Conservation (phyloP, 2,888 invertebrate genomes). For the Morpho achilles region DNA sequence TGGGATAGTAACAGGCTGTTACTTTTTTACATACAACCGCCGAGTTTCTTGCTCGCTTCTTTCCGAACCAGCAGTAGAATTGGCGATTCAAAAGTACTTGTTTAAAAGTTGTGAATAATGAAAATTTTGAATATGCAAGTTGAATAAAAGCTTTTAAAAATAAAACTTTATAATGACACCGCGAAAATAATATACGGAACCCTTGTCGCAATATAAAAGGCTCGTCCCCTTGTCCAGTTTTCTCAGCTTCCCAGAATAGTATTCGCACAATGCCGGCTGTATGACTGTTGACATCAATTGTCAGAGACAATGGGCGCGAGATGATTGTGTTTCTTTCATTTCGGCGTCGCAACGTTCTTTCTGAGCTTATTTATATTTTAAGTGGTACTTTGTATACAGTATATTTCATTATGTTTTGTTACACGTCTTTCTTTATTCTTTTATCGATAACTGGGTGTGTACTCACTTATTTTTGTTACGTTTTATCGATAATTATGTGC, state of each 20-base stretch:
- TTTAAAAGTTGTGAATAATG: too few species aligned
- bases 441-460: too few species aligned
- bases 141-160: conserved; percentile 2
- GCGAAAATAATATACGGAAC: conserved; percentile 12
- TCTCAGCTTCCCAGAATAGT: conserved; percentile 29
- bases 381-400: conserved; percentile 15
- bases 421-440: not conserved
- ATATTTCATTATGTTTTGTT: conserved; percentile 7
- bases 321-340: conserved; percentile 37
- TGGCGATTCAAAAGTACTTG: too few species aligned
- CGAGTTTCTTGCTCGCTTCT: too few species aligned
- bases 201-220: conserved; percentile 2
- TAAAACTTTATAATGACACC: conserved; percentile 17
- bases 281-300: conserved; percentile 45
- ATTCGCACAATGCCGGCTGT: conserved; percentile 34
- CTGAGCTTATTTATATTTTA: conserved; percentile 24
- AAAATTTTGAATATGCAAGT: too few species aligned
- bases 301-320: conserved; percentile 36
- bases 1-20: too few species aligned
- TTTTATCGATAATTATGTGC: too few species aligned
- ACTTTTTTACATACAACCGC: too few species aligned
- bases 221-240: conserved; percentile 13
- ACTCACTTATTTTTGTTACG: too few species aligned
- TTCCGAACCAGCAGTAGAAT: too few species aligned
- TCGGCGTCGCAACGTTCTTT: conserved; percentile 27